Evolutionary conservation across 2,888 invertebrate genomes (phyloP), one percentile per base, ranked within the genome.

Genomic region (Tuberolachnus salignus): DNA sequence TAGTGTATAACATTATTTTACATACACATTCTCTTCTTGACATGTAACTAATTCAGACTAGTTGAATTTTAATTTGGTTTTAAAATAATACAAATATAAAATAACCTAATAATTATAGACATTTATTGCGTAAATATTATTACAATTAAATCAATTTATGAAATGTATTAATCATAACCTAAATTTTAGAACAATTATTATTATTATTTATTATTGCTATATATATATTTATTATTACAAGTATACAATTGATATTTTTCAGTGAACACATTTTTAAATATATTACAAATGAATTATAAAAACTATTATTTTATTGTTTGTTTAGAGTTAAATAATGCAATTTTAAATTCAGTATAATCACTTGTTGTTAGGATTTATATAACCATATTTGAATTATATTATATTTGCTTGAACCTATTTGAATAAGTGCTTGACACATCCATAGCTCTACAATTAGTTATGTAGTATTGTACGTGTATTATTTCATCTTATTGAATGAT

Each of bases 341-440:
- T 72, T 10, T 8, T 49, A 49, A 61, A 61, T 14, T 71, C 16
- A 61, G n/a, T 44, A 16, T 21, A 51, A 72, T 72, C 72, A 72
- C 72, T 72, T 72, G 61, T 61, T 72, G 59, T 61, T 34, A 21
- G 9, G 10, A 61, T 16, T 61, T 51, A 6, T 34, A 34, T 4
- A 34, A 34, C 34, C 34, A 34, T 6, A 34, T 34, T 4, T 34
- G 3, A 34, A 34, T 44, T 70, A 19, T 6, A 51, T 73, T 42
- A 16, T 42, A 61, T 16, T 10, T 73, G 63, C 34, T 73, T 73
- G 23, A 42, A 19, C 63, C 16, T 34, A 51, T 44, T 34, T 73
- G 2, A 63, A 63, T 63, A 19, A 73, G 10, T 53, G 51, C n/a
- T 63, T 53, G 21, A 21, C 2, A 53, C 11, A 16, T 73, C n/a